These are phyloP conservation scores for Actinia equina DNA, from an alignment of 64 coral and sea anemone genomes.

Conservation along the genomic window DNA sequence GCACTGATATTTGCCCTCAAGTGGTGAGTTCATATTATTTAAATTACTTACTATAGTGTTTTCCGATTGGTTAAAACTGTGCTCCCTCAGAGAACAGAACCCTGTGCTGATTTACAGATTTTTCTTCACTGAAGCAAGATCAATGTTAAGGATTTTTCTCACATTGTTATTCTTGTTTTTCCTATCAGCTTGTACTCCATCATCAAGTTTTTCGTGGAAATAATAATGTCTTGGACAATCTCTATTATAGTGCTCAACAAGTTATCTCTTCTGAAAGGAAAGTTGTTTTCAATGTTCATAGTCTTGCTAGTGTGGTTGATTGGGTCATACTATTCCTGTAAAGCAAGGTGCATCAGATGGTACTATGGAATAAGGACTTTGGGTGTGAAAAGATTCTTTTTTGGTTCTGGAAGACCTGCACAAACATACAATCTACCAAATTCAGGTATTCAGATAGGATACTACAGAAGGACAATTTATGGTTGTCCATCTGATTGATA, in stretches of 20 bases:
- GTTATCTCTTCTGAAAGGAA: not conserved
- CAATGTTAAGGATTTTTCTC: no score
- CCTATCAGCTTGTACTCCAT: not conserved
- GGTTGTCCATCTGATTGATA: no score
- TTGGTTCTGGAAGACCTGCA: not conserved
- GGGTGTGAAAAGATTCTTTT: not conserved
- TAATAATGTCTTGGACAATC: not conserved
- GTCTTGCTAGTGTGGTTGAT: not conserved
- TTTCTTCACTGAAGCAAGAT: no score
- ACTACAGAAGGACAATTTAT: no score
- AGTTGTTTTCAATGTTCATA: not conserved
- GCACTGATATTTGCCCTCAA: not conserved
- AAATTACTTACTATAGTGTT: no score
- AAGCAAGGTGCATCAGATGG: not conserved
- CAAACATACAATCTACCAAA: constrained; percentile 53
- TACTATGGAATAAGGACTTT: not conserved
- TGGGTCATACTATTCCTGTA: not conserved
- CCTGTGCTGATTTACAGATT: no score
- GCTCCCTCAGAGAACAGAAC: no score
- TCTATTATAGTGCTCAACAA: not conserved
- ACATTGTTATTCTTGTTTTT: not conserved
- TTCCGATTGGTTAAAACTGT: no score
- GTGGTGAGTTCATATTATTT: not conserved
- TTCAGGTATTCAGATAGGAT: constrained; percentile 21
- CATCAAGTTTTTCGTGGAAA: not conserved